Evolutionary conservation across 2,113 vertebrate genomes (phyloP).

Genomic region (Pygoscelis adeliae): DNA sequence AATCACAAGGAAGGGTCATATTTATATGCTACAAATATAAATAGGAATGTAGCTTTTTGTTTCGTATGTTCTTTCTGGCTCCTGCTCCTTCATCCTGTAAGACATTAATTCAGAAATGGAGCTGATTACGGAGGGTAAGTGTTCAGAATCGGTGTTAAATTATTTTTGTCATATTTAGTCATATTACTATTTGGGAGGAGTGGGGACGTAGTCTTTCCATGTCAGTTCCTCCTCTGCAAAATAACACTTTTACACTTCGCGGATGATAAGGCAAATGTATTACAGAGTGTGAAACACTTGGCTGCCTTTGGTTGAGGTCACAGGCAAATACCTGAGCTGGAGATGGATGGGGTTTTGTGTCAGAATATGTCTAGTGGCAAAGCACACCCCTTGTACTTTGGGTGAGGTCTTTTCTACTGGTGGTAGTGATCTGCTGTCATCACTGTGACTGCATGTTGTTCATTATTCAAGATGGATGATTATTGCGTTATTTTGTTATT

Average conservation of each 20-base stretch:
- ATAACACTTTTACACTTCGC: background rate
- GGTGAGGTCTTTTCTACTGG: background rate
- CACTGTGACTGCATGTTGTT: background rate
- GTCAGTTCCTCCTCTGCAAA: background rate
- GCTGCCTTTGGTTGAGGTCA: background rate
- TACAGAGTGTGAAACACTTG: background rate
- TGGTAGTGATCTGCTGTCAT: background rate
- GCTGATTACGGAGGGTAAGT: background rate
- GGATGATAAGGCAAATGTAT: background rate
- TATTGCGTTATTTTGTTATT: background rate
- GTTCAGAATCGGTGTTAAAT: background rate
- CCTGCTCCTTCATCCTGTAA: background rate
- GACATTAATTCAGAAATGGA: background rate
- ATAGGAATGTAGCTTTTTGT: background rate
- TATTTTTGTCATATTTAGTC: background rate
- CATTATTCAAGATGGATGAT: background rate
- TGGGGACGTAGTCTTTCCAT: background rate
- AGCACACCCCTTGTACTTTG: rapidly evolving
- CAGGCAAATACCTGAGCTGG: background rate
- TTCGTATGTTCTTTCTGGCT: background rate
- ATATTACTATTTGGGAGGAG: background rate
- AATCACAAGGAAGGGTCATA: background rate
- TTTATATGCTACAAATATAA: background rate
- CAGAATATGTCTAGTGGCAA: background rate
- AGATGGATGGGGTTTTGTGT: background rate